A percentile compares a stretch with the other conserved stretches of the same genome.
Conservation (phyloP, 2,113 vertebrate species). For the Peromyscus polionotus region DNA sequence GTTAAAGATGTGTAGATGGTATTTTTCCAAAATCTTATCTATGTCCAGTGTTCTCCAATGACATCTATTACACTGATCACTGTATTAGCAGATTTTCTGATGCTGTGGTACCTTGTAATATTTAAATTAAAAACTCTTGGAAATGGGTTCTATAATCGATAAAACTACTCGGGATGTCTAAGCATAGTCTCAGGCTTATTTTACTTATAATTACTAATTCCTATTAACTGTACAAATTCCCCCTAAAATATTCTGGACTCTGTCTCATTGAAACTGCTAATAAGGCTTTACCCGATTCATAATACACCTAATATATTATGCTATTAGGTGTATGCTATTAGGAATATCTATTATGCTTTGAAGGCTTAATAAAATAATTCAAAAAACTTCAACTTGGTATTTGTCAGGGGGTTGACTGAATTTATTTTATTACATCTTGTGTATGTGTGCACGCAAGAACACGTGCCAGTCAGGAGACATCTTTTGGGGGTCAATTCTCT, state of each 20-base stretch:
- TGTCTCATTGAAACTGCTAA: not conserved
- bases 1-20: not conserved
- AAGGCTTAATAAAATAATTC: not conserved
- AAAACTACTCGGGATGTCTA: not conserved
- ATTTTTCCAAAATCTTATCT: not conserved
- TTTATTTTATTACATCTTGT: not conserved
- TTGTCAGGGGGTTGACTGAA: not conserved
- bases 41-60: not conserved
- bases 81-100: not conserved
- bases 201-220: not conserved
- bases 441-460: not conserved
- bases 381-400: not conserved
- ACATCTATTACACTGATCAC: not conserved
- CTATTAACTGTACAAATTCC: not conserved
- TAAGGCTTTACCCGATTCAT: not conserved
- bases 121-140: not conserved
- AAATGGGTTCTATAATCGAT: not conserved
- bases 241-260: not conserved
- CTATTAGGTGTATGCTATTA: no score
- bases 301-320: not conserved
- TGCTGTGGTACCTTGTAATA: not conserved
- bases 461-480: not conserved
- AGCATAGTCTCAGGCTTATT: constrained; percentile 4
- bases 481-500: not conserved
- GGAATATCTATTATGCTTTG: not conserved